phyloP scores from a whole-genome alignment of 2,113 vertebrate species.

The Aplodontia rufa region DNA sequence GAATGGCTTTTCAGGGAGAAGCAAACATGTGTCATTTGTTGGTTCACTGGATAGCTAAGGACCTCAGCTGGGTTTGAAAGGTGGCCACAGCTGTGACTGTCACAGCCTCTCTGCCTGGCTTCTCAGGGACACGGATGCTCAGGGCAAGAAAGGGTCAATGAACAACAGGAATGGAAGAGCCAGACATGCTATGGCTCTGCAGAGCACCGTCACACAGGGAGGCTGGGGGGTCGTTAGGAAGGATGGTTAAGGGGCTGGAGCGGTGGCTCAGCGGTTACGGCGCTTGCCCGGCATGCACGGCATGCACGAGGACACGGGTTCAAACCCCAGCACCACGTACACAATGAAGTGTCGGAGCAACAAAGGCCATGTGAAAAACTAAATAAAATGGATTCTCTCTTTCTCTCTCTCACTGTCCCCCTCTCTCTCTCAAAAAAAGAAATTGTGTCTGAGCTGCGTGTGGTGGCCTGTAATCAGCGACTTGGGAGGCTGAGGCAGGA shows the following conservation, averaged over 20 bases:
- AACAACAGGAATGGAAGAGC: neutral
- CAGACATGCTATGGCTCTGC: accelerated
- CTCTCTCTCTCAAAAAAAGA: too few species aligned
- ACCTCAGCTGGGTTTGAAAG: neutral
- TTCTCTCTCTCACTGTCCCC: too few species aligned
- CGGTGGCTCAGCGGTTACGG: too few species aligned
- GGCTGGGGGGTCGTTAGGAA: neutral
- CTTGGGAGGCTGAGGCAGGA: too few species aligned
- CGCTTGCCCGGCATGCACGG: too few species aligned
- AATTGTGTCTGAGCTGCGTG: too few species aligned
- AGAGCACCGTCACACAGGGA: neutral
- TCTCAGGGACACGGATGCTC: neutral
- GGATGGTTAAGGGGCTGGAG: neutral
- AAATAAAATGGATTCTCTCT: too few species aligned
- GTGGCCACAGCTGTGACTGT: neutral
- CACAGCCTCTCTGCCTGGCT: neutral
- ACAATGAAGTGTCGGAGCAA: too few species aligned
- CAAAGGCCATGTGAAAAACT: too few species aligned
- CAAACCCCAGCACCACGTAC: too few species aligned
- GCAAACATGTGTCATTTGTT: neutral
- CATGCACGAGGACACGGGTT: too few species aligned
- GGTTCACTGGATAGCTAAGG: neutral
- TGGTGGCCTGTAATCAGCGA: too few species aligned
- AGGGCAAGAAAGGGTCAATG: neutral
- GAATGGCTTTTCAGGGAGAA: neutral